These are phyloP conservation scores for Apamea monoglypha DNA, from an alignment of 2,888 invertebrate genomes.

Conservation along the genomic window DNA sequence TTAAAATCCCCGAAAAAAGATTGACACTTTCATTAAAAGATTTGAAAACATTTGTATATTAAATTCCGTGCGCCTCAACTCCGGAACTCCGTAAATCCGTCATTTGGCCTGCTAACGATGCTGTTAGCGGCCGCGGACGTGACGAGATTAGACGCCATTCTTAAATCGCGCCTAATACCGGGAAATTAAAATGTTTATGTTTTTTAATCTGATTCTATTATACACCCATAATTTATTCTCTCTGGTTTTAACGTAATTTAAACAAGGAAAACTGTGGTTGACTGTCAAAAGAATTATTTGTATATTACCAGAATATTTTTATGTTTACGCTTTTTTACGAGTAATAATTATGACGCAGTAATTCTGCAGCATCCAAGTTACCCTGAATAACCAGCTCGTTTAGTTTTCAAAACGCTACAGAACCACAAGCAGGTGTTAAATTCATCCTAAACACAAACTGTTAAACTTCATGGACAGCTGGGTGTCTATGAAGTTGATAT, in stretches of 20 bases:
- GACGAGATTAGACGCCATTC: slow-evolving; percentile 45
- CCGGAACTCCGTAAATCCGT: slow-evolving; percentile 54
- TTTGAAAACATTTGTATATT: slow-evolving; percentile 37
- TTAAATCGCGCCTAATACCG: slow-evolving; percentile 35
- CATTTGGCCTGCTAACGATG: slow-evolving; percentile 57
- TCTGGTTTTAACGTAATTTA: not conserved
- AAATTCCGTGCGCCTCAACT: slow-evolving; percentile 24
- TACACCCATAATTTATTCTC: too few species aligned
- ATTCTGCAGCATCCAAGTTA: not conserved
- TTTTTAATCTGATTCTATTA: slow-evolving; percentile 23
- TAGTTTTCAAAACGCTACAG: not conserved
- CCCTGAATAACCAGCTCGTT: not conserved
- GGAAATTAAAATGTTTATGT: slow-evolving; percentile 45
- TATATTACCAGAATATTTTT: not conserved
- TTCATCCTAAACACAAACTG: not conserved
- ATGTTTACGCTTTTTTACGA: not conserved
- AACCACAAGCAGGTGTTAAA: not conserved
- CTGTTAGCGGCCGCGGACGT: slow-evolving; percentile 52
- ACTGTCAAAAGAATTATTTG: not conserved
- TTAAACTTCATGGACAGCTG: slow-evolving; percentile 8
- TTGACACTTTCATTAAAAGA: slow-evolving; percentile 21
- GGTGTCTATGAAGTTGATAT: too few species aligned
- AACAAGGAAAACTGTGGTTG: not conserved
- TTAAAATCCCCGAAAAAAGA: not conserved
- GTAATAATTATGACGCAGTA: not conserved